phyloP scores from a whole-genome alignment of 2,888 invertebrate species.

The Teleogryllus oceanicus region DNA sequence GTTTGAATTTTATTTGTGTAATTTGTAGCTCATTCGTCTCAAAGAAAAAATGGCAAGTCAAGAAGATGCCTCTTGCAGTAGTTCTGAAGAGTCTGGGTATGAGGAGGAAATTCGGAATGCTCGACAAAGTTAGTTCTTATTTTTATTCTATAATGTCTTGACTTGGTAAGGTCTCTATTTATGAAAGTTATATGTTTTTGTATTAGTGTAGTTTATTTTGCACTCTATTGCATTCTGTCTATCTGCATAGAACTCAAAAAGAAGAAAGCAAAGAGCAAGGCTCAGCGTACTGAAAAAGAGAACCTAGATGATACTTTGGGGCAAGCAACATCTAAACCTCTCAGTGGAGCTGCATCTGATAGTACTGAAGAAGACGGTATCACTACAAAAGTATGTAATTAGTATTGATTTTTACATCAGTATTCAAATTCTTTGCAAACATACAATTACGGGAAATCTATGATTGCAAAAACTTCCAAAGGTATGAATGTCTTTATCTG shows the following conservation, averaged over 20 bases:
- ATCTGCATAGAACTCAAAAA: not conserved
- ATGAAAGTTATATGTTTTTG: too few species aligned
- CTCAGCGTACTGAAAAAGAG: conserved; percentile 22
- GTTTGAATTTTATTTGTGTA: not conserved
- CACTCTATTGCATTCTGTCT: not conserved
- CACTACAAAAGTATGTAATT: too few species aligned
- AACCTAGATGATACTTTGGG: not conserved
- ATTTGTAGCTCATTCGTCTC: conserved; percentile 33
- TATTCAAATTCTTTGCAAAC: too few species aligned
- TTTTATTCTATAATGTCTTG: too few species aligned
- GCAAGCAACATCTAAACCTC: not conserved
- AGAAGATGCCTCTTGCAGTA: conserved; percentile 36
- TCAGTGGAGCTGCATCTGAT: not conserved
- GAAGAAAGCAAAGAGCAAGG: not conserved
- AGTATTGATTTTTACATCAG: too few species aligned
- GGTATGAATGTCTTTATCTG: too few species aligned
- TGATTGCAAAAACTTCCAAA: too few species aligned
- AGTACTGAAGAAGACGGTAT: not conserved
- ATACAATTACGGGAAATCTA: too few species aligned
- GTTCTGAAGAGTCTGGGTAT: conserved; percentile 35
- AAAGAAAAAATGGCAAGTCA: conserved; percentile 35
- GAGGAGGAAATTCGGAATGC: conserved; percentile 27
- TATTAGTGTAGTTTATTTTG: not conserved
- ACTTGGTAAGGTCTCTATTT: too few species aligned
- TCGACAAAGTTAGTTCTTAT: not conserved